Conservation (phyloP, 2,888 invertebrate species). For the Bursaphelenchus okinawaensis region DNA sequence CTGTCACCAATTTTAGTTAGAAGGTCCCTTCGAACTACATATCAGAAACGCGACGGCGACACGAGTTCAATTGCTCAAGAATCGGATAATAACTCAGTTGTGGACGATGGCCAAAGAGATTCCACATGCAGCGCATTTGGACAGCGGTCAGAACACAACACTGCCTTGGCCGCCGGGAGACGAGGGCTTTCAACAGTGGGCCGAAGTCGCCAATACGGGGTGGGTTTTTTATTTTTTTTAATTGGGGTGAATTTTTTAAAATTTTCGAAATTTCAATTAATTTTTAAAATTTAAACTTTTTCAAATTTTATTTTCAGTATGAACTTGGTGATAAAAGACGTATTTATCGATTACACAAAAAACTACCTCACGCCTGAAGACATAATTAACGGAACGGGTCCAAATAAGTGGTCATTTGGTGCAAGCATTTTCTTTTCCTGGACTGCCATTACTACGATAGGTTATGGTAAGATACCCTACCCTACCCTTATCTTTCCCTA, state of each 20-base stretch:
- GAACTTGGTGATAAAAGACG: slow-evolving; percentile 48
- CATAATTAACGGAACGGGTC: slow-evolving; percentile 51
- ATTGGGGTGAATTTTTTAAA: neutral
- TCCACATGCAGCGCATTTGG: neutral
- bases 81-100: slow-evolving; percentile 40
- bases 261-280: no score
- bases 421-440: slow-evolving; percentile 57
- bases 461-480: slow-evolving; percentile 26
- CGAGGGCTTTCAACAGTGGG: slow-evolving; percentile 35
- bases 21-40: slow-evolving; percentile 51
- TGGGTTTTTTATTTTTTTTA: slow-evolving; percentile 10
- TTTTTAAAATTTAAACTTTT: no score
- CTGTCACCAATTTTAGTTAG: slow-evolving; percentile 37
- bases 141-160: slow-evolving; percentile 3
- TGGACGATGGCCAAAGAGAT: slow-evolving; percentile 38
- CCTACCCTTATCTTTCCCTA: neutral
- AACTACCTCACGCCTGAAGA: slow-evolving; percentile 57
- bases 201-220: slow-evolving; percentile 44
- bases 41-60: slow-evolving; percentile 50
- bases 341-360: slow-evolving; percentile 53
- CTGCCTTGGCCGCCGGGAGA: slow-evolving; percentile 3
- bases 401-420: slow-evolving; percentile 56
- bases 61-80: slow-evolving; percentile 42
- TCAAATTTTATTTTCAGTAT: slow-evolving; percentile 33
- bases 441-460: slow-evolving; percentile 58